Base-by-base conservation (phyloP, 2,113 vertebrate species). In the Callopanchax toddi region DNA sequence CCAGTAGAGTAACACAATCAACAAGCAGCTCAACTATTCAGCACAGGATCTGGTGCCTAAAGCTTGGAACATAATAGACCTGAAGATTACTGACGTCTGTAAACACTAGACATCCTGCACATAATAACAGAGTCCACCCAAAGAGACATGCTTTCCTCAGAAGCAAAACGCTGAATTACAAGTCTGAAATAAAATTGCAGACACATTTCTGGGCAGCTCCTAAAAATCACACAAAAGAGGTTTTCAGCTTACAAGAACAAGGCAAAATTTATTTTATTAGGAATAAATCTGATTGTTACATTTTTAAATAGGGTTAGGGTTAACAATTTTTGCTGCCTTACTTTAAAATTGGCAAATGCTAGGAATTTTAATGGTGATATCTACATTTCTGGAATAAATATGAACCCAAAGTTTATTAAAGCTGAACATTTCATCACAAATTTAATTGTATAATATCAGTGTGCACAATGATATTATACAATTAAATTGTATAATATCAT, bases 11-110 rank as follows among this genome's bases (percentile, higher is more conserved):
- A 60, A 52, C 60, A 59, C 64, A 43, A 32, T 51, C 74, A 48
- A 42, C 42, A 34, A 63, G 60, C 62, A 67, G 52, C 69, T 78
- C 50, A 34, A 10, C 67, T 44, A 43, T 37, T 60, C 66, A 44
- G 36, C 78, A 76, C 45, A 68, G 39, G 16, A 61, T 82, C 67
- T 21, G 53, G 60, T 23, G 10, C 45, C 34, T 43, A 40, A 69
- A 61, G 59, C 58, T 26, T 34, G 59, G 48, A 72, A 29, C 26
- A 66, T 26, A 53, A 40, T 29, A 22, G 40, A 73, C 18, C 17
- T 62, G 10, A 57, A 57, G 53, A 71, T 74, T 57, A 71, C 43
- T 46, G 37, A 78, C 67, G 26, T 34, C 58, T 25, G 26, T 51
- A 42, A 75, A 71, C 52, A 55, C 17, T 1, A 54, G 25, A 59